A percentile compares a stretch with the other conserved stretches of the same genome.
Conservation (phyloP, 2,797 vertebrate species). For the Tachyglossus aculeatus region DNA sequence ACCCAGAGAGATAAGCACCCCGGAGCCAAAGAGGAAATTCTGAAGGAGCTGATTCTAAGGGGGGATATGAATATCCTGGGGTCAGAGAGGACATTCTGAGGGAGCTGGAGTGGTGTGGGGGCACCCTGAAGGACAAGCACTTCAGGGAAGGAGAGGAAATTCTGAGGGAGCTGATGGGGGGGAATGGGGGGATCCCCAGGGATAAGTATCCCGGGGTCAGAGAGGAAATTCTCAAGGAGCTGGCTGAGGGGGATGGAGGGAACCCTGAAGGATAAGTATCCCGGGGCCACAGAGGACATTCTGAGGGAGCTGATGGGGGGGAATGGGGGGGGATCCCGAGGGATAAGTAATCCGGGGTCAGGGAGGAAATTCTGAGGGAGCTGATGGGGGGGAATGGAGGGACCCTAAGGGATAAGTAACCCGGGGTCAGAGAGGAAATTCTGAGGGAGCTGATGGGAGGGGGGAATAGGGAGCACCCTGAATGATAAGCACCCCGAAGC, state of each 20-base stretch:
- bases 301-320: conserved; percentile 22
- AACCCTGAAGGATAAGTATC: no score
- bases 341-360: no score
- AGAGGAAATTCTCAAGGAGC: no score
- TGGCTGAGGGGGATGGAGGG: no score
- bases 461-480: conserved; percentile 54
- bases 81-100: conserved; percentile 52
- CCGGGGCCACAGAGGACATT: conserved; percentile 54
- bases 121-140: conserved; percentile 55
- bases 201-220: no score
- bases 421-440: conserved; percentile 59
- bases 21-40: conserved; percentile 59
- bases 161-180: conserved; percentile 26
- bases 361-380: no score
- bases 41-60: conserved; percentile 52
- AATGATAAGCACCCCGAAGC: conserved; percentile 60
- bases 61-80: no score
- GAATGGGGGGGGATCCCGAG: not conserved
- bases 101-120: conserved; percentile 46
- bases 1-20: conserved; percentile 56
- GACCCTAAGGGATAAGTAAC: conserved; percentile 54
- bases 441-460: conserved; percentile 53
- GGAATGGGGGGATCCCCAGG: not conserved
- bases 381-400: conserved; percentile 53
- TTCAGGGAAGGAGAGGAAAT: conserved; percentile 59